These are phyloP conservation scores for Pasiphila rectangulata DNA, from an alignment of 2,888 invertebrate species.

Conservation along the genomic window DNA sequence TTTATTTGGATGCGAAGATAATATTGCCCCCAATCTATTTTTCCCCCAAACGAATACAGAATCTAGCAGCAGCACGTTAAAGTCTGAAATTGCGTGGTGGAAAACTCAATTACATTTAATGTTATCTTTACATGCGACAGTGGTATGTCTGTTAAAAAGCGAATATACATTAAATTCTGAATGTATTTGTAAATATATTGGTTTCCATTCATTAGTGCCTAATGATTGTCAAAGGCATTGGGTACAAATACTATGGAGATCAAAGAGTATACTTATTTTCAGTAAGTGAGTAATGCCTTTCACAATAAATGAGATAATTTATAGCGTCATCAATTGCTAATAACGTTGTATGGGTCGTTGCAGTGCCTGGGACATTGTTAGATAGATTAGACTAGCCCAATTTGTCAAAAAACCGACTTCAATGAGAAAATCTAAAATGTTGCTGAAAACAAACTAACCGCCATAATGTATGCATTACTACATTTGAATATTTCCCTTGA, in stretches of 20 bases:
- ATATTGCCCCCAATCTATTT: constrained; percentile 64
- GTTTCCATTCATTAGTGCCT: constrained; percentile 22
- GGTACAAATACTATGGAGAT: constrained; percentile 18
- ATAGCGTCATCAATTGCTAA: no score
- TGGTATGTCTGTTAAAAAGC: constrained; percentile 58
- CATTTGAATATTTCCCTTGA: no score
- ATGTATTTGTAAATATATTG: constrained; percentile 36
- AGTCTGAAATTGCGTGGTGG: constrained; percentile 41
- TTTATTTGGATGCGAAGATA: constrained; percentile 76
- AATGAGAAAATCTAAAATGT: no score
- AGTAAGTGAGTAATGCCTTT: neutral
- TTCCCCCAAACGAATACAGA: constrained; percentile 29
- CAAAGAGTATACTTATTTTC: constrained; percentile 13
- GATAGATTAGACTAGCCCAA: no score
- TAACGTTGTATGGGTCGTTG: no score
- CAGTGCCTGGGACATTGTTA: no score
- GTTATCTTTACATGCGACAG: constrained; percentile 70
- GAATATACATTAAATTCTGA: constrained; percentile 58
- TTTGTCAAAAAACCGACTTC: no score
- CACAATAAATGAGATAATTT: neutral
- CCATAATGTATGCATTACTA: no score
- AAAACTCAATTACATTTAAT: constrained; percentile 67
- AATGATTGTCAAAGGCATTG: constrained; percentile 7
- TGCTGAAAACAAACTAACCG: no score
- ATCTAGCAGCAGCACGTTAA: constrained; percentile 34